Evolutionary conservation across 2,797 vertebrate genomes (phyloP).

Genomic region (Labroides dimidiatus): DNA sequence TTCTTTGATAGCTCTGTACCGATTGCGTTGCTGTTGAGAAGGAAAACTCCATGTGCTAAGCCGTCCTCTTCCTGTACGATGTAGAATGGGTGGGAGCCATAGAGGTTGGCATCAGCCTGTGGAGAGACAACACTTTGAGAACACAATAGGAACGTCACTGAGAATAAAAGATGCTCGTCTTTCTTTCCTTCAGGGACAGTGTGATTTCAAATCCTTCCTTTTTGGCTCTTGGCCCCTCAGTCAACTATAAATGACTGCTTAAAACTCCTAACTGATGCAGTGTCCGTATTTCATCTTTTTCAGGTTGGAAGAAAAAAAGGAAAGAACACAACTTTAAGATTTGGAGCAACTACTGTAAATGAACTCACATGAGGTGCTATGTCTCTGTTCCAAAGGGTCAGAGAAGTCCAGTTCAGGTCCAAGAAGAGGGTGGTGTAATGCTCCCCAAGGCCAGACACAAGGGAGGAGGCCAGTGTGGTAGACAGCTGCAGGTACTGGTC

Average conservation of each 20-base stretch:
- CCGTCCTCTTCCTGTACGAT: constrained; percentile 90
- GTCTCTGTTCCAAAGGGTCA: constrained; percentile 96
- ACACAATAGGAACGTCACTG: not conserved
- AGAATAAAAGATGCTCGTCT: not conserved
- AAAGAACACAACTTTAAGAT: no score
- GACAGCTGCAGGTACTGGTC: constrained; percentile 98
- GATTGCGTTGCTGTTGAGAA: constrained; percentile 97
- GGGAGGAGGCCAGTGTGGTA: constrained; percentile 86
- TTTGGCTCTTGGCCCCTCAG: not conserved
- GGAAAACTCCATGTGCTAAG: constrained; percentile 91
- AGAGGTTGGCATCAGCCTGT: constrained; percentile 91
- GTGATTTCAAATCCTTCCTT: not conserved
- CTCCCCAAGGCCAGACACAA: constrained; percentile 91
- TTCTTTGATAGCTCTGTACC: constrained; percentile 75
- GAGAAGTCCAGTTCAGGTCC: constrained; percentile 88
- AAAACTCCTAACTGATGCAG: not conserved
- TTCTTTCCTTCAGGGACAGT: rapidly evolving
- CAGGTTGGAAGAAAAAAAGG: no score
- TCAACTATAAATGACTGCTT: not conserved
- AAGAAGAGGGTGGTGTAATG: constrained; percentile 89
- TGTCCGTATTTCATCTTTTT: no score
- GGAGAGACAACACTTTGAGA: constrained; percentile 3
- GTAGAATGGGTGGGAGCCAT: constrained; percentile 96
- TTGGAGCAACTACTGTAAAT: no score
- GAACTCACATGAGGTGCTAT: constrained; percentile 84